A percentile compares a stretch with the other conserved stretches of the same genome.
Conservation (phyloP, 2,888 invertebrate genomes). For the Timema cristinae region DNA sequence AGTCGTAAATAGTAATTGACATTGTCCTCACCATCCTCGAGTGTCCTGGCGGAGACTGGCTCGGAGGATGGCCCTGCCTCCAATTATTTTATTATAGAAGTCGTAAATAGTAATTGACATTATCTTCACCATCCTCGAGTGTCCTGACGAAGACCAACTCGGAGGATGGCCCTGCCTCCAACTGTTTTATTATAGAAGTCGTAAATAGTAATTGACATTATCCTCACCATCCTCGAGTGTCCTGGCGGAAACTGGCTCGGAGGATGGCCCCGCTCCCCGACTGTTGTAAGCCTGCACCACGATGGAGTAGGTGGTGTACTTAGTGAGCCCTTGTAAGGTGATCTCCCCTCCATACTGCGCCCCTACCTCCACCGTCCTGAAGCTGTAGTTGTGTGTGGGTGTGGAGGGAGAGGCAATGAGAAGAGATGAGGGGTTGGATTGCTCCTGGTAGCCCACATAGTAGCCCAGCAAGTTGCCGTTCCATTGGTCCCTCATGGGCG, state of each 20-base stretch:
- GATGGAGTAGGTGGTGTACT: slow-evolving; percentile 75
- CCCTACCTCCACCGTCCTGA: slow-evolving; percentile 67
- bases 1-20: too few species aligned
- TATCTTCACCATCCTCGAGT: slow-evolving; percentile 67
- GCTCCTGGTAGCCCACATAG: slow-evolving; percentile 79
- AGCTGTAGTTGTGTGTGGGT: slow-evolving; percentile 51
- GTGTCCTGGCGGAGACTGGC: slow-evolving; percentile 71
- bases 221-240: slow-evolving; percentile 75
- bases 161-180: too few species aligned
- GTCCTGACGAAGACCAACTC: slow-evolving; percentile 56
- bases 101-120: too few species aligned
- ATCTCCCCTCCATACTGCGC: slow-evolving; percentile 67
- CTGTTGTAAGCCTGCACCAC: slow-evolving; percentile 85
- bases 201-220: too few species aligned
- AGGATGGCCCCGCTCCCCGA: slow-evolving; percentile 79
- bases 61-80: slow-evolving; percentile 82
- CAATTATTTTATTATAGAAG: too few species aligned
- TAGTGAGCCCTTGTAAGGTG: slow-evolving; percentile 64
- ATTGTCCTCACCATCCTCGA: slow-evolving; percentile 66
- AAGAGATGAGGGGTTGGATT: slow-evolving; percentile 36
- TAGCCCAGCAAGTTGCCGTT: slow-evolving; percentile 84
- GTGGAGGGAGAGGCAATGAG: slow-evolving; percentile 23
- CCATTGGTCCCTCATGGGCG: slow-evolving; percentile 80
- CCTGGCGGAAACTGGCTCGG: slow-evolving; percentile 71
- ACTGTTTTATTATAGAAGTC: too few species aligned